Conservation (phyloP, 2,113 vertebrate species). For the Vulpes lagopus region DNA sequence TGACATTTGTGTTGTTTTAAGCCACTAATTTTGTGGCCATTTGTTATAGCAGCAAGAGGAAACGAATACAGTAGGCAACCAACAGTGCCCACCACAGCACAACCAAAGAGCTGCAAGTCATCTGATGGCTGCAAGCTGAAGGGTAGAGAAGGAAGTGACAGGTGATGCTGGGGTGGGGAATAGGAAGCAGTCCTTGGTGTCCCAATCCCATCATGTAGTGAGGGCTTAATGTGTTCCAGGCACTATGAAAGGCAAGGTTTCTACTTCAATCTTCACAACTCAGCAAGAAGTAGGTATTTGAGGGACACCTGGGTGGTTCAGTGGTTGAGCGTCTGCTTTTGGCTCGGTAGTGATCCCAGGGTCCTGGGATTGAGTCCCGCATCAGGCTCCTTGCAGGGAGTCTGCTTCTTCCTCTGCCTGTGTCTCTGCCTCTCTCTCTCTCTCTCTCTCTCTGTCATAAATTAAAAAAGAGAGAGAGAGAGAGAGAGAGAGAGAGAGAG, state of each 20-base stretch:
- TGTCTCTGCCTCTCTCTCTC: too few relatives aligned
- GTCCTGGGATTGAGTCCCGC: too few relatives aligned
- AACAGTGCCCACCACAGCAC: background rate
- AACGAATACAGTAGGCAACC: background rate
- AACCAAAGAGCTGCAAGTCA: background rate
- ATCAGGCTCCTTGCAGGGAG: too few relatives aligned
- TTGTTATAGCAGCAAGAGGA: background rate
- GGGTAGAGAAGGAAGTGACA: background rate
- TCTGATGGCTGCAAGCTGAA: background rate
- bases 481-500: too few relatives aligned
- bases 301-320: background rate
- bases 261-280: background rate
- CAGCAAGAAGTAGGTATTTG: background rate
- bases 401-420: too few relatives aligned
- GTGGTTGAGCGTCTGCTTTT: too few relatives aligned
- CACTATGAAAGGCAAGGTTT: background rate
- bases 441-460: too few relatives aligned
- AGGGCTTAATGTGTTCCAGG: background rate
- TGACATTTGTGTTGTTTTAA: background rate
- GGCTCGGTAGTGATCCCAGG: too few relatives aligned
- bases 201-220: too few relatives aligned
- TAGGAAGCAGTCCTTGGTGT: background rate
- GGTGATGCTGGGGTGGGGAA: background rate
- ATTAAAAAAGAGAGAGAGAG: too few relatives aligned
- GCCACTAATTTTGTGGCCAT: background rate